phyloP scores from a whole-genome alignment of 2,113 vertebrate species.

The Candoia aspera region DNA sequence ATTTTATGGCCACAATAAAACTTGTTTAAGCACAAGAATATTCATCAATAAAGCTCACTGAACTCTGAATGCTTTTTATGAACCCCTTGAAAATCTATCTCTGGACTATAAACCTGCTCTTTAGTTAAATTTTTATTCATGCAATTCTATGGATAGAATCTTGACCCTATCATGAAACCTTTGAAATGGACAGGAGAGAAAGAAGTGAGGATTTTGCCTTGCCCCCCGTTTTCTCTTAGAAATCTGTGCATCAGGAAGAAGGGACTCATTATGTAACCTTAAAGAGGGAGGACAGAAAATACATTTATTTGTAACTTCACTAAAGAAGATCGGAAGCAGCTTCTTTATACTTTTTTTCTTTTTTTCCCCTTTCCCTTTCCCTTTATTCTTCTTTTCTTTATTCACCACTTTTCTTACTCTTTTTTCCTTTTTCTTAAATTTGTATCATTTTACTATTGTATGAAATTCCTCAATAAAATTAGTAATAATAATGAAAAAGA shows the following conservation, averaged over 20 bases:
- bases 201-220: not conserved
- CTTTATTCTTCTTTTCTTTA: not conserved
- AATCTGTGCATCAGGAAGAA: not conserved
- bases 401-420: not conserved
- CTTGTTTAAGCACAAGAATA: conserved; percentile 42
- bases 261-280: not conserved
- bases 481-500: not conserved
- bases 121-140: conserved; percentile 22
- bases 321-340: not conserved
- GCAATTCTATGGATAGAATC: conserved; percentile 8
- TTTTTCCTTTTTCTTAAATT: not conserved
- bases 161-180: conserved; percentile 2
- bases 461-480: not conserved
- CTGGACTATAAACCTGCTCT: conserved; percentile 37
- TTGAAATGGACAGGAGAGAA: not conserved
- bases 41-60: conserved; percentile 38
- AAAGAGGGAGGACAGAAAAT: not conserved
- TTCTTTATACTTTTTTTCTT: not conserved
- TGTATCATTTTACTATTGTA: not conserved
- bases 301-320: not conserved
- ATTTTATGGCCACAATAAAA: conserved; percentile 45
- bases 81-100: conserved; percentile 47
- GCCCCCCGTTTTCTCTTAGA: not conserved
- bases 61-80: conserved; percentile 46
- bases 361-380: not conserved